These are phyloP conservation scores for Trichomycterus rosablanca DNA, from an alignment of 2,113 vertebrate genomes.

Conservation along the genomic window DNA sequence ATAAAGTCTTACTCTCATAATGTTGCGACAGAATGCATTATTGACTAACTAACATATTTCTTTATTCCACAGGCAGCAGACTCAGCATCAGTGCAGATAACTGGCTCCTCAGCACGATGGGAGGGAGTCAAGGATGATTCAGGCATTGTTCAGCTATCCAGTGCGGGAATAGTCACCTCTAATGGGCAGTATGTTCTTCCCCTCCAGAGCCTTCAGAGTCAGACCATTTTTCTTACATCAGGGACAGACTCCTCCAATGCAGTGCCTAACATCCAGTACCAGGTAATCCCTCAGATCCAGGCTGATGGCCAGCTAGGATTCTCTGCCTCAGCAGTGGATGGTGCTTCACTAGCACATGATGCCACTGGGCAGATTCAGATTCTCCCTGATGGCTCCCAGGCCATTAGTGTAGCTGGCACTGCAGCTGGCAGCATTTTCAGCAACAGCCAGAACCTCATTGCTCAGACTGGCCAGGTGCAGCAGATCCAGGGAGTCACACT, in stretches of 20 bases:
- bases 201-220: constrained; percentile 94
- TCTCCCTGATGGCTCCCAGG: constrained; percentile 87
- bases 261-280: constrained; percentile 98
- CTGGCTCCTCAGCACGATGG: constrained; percentile 88
- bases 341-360: constrained; percentile 87
- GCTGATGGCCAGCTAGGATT: constrained; percentile 96
- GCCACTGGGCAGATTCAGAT: constrained; percentile 92
- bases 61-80: constrained; percentile 74
- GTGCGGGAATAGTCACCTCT: constrained; percentile 86
- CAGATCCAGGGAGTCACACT: constrained; percentile 93
- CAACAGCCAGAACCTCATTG: constrained; percentile 87
- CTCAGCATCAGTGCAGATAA: constrained; percentile 82
- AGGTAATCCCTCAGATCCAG: constrained; percentile 99
- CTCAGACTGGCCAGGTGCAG: constrained; percentile 88
- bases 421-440: constrained; percentile 80
- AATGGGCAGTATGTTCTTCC: constrained; percentile 98
- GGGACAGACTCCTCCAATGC: constrained; percentile 88
- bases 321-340: constrained; percentile 81
- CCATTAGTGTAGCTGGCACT: constrained; percentile 80
- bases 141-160: constrained; percentile 91
- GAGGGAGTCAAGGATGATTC: constrained; percentile 92
- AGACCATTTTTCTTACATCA: constrained; percentile 92
- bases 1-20: too few species aligned
- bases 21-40: too few species aligned
- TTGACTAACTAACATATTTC: too few species aligned